Evolutionary conservation across 1,140 invertebrate species (phyloP).

Genomic region (Onthophagus taurus): DNA sequence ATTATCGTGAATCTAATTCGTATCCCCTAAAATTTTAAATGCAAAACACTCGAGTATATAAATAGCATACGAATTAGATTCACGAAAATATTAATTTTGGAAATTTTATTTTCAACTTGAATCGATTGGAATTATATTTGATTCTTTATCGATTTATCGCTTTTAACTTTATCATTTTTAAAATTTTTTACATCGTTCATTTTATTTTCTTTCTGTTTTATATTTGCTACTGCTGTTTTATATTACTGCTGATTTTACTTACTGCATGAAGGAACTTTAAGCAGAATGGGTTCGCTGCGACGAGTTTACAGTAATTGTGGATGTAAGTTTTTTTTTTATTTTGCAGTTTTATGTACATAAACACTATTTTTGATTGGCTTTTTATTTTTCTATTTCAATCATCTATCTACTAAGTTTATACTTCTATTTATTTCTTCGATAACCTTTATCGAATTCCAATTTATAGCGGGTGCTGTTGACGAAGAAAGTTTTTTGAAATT

Average conservation of each 20-base stretch:
- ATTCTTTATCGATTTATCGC: no score
- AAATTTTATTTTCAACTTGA: no score
- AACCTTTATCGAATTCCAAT: neutral
- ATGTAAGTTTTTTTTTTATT: constrained; percentile 25
- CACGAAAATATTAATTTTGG: no score
- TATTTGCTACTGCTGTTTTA: constrained; percentile 18
- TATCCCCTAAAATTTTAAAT: no score
- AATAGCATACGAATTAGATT: no score
- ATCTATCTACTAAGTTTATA: no score
- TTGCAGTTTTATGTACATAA: neutral
- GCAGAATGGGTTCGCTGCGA: constrained; percentile 33
- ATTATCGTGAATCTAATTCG: no score
- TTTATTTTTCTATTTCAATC: no score
- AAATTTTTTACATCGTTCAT: neutral
- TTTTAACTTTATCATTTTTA: neutral
- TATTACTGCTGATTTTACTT: constrained; percentile 24
- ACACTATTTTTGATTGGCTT: no score
- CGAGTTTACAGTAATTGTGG: constrained; percentile 21
- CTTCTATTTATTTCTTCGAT: no score
- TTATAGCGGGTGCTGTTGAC: constrained; percentile 74
- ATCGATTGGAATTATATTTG: no score
- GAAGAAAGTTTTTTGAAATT: constrained; percentile 77
- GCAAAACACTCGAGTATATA: no score
- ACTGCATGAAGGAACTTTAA: constrained; percentile 29
- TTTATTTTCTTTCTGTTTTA: constrained; percentile 12